Conservation (phyloP, 1,140 invertebrate species). For the Portunus trituberculatus region DNA sequence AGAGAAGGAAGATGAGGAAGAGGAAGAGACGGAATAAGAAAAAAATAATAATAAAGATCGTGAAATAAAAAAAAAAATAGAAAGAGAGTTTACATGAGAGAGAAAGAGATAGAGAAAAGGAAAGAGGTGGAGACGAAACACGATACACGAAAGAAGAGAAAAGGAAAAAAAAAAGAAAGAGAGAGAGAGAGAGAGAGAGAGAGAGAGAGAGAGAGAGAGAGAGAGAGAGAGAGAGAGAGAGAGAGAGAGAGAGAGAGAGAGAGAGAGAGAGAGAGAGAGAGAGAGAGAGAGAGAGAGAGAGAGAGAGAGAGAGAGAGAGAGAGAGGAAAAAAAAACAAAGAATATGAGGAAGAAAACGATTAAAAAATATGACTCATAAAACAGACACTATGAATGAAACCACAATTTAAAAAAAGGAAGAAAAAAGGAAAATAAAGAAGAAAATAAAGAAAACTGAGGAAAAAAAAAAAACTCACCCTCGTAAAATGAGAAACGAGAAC, state of each 20-base stretch:
- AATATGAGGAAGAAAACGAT: not conserved
- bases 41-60: not conserved
- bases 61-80: not conserved
- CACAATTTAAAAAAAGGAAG: not conserved
- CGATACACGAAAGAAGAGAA: not conserved
- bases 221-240: not conserved
- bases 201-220: not conserved
- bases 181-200: not conserved
- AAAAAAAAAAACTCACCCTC: too few relatives aligned
- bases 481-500: not conserved
- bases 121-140: not conserved
- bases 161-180: not conserved
- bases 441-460: too few relatives aligned
- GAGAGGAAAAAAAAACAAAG: not conserved
- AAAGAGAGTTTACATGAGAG: too few relatives aligned
- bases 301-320: not conserved
- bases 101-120: not conserved
- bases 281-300: too few relatives aligned
- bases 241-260: not conserved
- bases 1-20: not conserved
- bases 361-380: not conserved
- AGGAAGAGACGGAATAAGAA: not conserved
- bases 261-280: too few relatives aligned
- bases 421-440: not conserved
- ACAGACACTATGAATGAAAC: not conserved